phyloP scores from a whole-genome alignment of 1,140 invertebrate species.

The Melitaea cinxia region DNA sequence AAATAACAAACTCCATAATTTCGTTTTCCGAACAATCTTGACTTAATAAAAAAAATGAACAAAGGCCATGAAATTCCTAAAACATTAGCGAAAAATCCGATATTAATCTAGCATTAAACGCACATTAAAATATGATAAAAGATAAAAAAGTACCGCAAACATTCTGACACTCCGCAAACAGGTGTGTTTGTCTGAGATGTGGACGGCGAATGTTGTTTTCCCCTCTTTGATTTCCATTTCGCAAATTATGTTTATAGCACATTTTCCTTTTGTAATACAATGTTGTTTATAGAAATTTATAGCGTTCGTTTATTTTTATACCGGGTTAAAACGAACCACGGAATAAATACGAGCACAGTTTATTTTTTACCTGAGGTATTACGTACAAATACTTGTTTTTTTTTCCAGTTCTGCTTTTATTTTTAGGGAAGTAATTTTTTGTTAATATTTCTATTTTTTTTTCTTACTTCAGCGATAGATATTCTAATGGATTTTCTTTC shows the following conservation, averaged over 20 bases:
- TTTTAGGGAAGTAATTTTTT: too few relatives aligned
- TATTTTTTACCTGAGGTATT: neutral
- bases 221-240: conserved; percentile 8
- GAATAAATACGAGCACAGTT: neutral
- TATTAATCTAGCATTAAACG: conserved; percentile 11
- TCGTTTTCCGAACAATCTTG: too few relatives aligned
- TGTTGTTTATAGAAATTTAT: conserved; percentile 2
- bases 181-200: conserved; percentile 17
- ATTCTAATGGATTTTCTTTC: too few relatives aligned
- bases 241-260: conserved; percentile 9
- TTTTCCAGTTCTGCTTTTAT: too few relatives aligned
- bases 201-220: conserved; percentile 5
- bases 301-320: neutral
- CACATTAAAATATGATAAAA: conserved; percentile 21
- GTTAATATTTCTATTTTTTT: too few relatives aligned
- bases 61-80: neutral
- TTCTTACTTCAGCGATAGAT: too few relatives aligned
- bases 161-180: conserved; percentile 13
- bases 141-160: conserved; percentile 16
- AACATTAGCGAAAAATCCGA: neutral
- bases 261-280: conserved; percentile 7
- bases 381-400: too few relatives aligned
- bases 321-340: neutral
- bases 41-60: neutral
- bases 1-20: too few relatives aligned